Conservation (phyloP, 2,797 vertebrate species). For the Buceros bicornis region DNA sequence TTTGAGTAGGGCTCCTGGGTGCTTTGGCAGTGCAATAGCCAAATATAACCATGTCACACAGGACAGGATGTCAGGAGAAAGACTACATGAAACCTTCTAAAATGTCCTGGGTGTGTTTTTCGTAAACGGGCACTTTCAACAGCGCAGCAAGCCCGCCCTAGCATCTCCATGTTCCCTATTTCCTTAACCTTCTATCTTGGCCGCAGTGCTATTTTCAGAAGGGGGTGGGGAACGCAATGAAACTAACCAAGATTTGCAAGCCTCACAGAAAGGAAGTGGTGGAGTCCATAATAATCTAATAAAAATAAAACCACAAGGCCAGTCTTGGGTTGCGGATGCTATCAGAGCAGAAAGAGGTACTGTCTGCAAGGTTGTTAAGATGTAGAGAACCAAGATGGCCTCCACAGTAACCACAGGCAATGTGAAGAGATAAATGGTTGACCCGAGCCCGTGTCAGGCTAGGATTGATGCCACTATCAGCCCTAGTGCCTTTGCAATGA, state of each 20-base stretch:
- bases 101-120: neutral
- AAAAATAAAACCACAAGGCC: neutral
- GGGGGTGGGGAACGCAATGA: neutral
- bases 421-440: conserved; percentile 99
- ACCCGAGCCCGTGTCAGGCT: conserved; percentile 95
- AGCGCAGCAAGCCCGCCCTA: neutral
- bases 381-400: conserved; percentile 92
- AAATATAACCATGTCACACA: neutral
- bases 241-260: neutral
- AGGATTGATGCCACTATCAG: conserved; percentile 99
- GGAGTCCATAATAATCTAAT: neutral
- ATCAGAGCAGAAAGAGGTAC: conserved; percentile 83
- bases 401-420: conserved; percentile 93
- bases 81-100: neutral
- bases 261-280: neutral
- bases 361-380: conserved; percentile 92
- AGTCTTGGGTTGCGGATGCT: conserved; percentile 74
- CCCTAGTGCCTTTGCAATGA: conserved; percentile 97
- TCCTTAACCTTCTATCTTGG: neutral
- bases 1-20: neutral
- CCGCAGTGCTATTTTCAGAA: neutral
- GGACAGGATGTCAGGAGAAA: neutral
- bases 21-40: neutral
- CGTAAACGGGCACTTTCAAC: neutral
- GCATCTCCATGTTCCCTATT: neutral